Conservation (phyloP, 53 echinoderm and acorn worm species). For the Holothuria scabra region DNA sequence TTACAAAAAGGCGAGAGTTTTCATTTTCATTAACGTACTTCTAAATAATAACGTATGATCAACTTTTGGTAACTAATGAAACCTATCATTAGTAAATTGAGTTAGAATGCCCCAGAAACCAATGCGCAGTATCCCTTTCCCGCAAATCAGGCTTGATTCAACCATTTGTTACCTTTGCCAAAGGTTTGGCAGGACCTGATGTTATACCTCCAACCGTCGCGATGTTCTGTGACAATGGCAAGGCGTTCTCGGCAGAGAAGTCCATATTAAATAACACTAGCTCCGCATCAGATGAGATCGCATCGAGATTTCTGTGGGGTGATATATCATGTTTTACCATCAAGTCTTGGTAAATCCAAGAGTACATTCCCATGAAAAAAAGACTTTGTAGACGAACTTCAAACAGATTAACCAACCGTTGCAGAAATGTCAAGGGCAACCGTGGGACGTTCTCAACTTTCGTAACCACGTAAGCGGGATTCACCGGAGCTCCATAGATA, state of each 20-base stretch:
- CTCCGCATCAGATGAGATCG: conserved; percentile 46
- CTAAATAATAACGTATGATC: too few relatives aligned
- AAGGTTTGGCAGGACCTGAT: conserved; percentile 54
- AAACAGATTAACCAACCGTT: conserved; percentile 64
- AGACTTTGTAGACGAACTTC: conserved; percentile 27
- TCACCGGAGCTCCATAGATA: conserved; percentile 46
- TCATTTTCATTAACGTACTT: too few relatives aligned
- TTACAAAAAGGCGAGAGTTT: too few relatives aligned
- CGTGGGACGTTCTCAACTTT: conserved; percentile 42
- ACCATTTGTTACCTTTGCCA: conserved; percentile 55
- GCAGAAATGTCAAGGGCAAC: conserved; percentile 60
- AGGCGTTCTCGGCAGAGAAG: conserved; percentile 55
- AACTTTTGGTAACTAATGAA: too few relatives aligned
- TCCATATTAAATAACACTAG: conserved; percentile 73
- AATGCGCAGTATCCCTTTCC: too few relatives aligned
- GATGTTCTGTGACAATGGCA: conserved; percentile 68
- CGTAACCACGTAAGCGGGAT: conserved; percentile 54
- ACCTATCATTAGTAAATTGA: too few relatives aligned
- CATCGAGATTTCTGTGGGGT: conserved; percentile 33
- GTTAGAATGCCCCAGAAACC: too few relatives aligned
- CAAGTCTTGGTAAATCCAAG: conserved; percentile 53
- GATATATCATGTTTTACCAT: conserved; percentile 56
- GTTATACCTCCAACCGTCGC: conserved; percentile 69
- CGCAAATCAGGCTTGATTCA: too few relatives aligned
- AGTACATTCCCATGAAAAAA: conserved; percentile 41